A percentile compares a stretch with the other conserved stretches of the same genome.
These are phyloP conservation scores for Telenomus remus DNA, from an alignment of 1,140 invertebrate genomes.

Conservation along the genomic window DNA sequence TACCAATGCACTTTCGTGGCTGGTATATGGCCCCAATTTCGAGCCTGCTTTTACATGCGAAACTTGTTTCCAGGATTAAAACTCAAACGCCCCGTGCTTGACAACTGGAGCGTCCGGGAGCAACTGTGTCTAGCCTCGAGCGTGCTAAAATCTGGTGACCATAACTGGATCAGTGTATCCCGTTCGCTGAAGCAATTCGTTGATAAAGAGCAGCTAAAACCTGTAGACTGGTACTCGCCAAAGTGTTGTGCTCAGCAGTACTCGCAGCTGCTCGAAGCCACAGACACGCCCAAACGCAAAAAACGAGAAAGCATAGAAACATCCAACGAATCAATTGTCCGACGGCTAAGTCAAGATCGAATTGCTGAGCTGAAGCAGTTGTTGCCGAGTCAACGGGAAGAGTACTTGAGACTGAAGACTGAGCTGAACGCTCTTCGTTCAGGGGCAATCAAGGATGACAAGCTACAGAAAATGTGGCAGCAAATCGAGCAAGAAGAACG, in stretches of 20 bases:
- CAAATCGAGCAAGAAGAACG: conserved; percentile 84
- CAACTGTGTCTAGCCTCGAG: conserved; percentile 90
- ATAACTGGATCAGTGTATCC: conserved; percentile 95
- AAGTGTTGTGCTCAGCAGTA: conserved; percentile 95
- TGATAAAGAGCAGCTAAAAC: conserved; percentile 81
- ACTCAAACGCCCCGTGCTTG: conserved; percentile 83
- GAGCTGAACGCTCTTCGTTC: conserved; percentile 78
- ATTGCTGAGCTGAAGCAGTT: conserved; percentile 84
- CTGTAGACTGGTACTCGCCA: conserved; percentile 92
- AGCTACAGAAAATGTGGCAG: conserved; percentile 83
- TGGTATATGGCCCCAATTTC: too few species aligned
- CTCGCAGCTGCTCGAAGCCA: conserved; percentile 86
- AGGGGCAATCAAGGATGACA: conserved; percentile 79
- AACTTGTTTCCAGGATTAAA: conserved; percentile 71
- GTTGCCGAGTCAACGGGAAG: conserved; percentile 81
- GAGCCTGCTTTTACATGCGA: too few species aligned
- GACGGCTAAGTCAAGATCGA: conserved; percentile 85
- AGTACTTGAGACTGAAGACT: conserved; percentile 83
- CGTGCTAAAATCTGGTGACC: conserved; percentile 91
- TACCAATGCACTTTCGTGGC: too few species aligned
- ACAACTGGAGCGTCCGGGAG: conserved; percentile 90
- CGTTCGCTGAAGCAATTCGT: conserved; percentile 83
- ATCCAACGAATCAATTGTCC: conserved; percentile 86
- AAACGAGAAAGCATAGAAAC: conserved; percentile 86
- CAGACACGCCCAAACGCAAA: conserved; percentile 91